Conservation (phyloP, 2,888 invertebrate species). For the Epirrita christyi region DNA sequence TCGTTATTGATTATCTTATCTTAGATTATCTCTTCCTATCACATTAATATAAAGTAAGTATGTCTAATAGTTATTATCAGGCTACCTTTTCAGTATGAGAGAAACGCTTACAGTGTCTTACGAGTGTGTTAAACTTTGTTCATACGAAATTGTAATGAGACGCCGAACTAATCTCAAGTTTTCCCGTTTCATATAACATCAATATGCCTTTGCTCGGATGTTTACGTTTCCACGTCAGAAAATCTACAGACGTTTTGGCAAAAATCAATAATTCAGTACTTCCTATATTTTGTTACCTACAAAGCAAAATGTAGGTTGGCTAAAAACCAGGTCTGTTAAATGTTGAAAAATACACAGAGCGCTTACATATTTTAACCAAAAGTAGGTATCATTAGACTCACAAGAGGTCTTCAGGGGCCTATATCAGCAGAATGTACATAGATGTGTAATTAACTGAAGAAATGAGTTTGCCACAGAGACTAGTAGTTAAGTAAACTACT, state of each 20-base stretch:
- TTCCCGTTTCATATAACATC: constrained; percentile 22
- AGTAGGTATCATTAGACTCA: no score
- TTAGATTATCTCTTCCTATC: no score
- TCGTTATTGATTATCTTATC: no score
- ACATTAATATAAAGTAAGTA: no score
- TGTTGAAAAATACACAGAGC: no score
- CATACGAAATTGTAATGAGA: constrained; percentile 22
- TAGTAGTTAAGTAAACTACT: constrained; percentile 25
- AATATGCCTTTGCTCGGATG: constrained; percentile 15
- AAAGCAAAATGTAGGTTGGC: no score
- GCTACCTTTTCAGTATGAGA: neutral
- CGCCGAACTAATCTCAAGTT: constrained; percentile 31
- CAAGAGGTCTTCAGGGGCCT: no score
- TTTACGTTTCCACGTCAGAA: constrained; percentile 4
- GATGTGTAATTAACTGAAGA: constrained; percentile 35
- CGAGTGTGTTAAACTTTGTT: constrained; percentile 4
- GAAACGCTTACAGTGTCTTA: constrained; percentile 2
- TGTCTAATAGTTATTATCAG: no score
- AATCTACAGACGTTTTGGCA: neutral
- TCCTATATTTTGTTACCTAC: no score
- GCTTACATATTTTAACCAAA: no score
- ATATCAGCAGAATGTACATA: constrained; percentile 4
- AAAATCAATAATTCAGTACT: neutral
- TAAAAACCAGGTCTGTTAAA: no score
- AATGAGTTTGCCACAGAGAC: constrained; percentile 39